A percentile compares a stretch with the other conserved stretches of the same genome.
Evolutionary conservation across 2,888 invertebrate species (phyloP).

Genomic region (Xestia c-nigrum): DNA sequence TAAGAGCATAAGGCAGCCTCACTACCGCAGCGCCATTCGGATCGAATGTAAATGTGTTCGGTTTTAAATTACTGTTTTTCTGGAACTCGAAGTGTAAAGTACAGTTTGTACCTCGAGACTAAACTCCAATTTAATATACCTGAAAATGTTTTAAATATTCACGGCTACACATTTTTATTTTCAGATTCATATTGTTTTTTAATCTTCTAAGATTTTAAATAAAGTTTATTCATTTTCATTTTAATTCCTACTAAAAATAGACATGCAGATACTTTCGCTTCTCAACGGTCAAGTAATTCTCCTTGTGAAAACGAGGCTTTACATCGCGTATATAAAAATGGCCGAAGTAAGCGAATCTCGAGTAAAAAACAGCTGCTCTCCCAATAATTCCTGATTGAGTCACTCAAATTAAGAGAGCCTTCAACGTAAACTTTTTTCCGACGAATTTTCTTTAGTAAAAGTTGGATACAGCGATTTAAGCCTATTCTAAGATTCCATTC

Average conservation of each 20-base stretch:
- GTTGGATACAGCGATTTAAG: conserved; percentile 53
- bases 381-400: conserved; percentile 64
- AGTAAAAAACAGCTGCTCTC: conserved; percentile 52
- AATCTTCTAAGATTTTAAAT: too few relatives aligned
- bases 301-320: conserved; percentile 2
- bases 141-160: too few relatives aligned
- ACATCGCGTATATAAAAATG: conserved; percentile 12
- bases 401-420: conserved; percentile 59
- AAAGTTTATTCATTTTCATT: too few relatives aligned
- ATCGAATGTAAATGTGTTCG: too few relatives aligned
- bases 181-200: too few relatives aligned
- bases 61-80: too few relatives aligned
- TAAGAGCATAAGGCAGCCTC: too few relatives aligned
- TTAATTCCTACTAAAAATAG: not conserved
- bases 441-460: conserved; percentile 58
- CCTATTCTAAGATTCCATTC: conserved; percentile 58
- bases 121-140: too few relatives aligned
- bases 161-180: too few relatives aligned
- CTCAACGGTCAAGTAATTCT: conserved; percentile 4
- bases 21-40: too few relatives aligned
- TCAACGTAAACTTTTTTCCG: conserved; percentile 52
- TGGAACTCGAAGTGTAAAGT: too few relatives aligned
- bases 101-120: too few relatives aligned
- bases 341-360: conserved; percentile 36
- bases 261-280: not conserved